These are phyloP conservation scores for Psittacula derbiana DNA, from an alignment of 2,797 vertebrate genomes.

Conservation along the genomic window DNA sequence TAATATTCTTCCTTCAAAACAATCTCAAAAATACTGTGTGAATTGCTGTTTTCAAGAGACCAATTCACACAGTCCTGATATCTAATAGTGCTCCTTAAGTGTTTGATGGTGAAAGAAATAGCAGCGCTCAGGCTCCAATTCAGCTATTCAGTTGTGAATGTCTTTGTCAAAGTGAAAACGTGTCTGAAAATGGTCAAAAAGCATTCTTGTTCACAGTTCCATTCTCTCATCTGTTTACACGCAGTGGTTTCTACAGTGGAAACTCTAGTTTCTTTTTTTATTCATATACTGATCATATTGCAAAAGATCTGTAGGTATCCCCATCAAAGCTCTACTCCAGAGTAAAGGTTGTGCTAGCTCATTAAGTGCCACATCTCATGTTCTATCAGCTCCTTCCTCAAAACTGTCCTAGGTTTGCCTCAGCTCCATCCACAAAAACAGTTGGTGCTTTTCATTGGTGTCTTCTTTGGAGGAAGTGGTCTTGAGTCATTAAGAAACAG, in stretches of 20 bases:
- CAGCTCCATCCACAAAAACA: background rate
- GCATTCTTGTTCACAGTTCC: background rate
- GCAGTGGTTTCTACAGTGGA: background rate
- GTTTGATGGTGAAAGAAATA: background rate
- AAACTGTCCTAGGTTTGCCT: background rate
- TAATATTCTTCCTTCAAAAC: conserved; percentile 8
- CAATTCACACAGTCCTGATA: background rate
- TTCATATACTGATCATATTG: background rate
- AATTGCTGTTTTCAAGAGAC: background rate
- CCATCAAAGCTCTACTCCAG: background rate
- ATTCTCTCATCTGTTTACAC: background rate
- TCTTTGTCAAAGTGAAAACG: background rate
- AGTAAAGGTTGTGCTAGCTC: background rate
- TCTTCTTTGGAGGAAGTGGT: background rate
- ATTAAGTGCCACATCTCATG: background rate
- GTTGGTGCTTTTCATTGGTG: background rate
- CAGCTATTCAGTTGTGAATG: background rate
- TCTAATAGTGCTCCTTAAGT: background rate
- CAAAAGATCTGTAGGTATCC: background rate
- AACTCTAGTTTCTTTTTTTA: background rate
- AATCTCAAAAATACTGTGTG: background rate
- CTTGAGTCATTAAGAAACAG: background rate
- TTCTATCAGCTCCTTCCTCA: background rate
- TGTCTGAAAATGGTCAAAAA: background rate
- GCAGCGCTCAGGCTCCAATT: background rate